Evolutionary conservation across 2,888 invertebrate genomes (phyloP).

Genomic region (Amblyteles armatorius): DNA sequence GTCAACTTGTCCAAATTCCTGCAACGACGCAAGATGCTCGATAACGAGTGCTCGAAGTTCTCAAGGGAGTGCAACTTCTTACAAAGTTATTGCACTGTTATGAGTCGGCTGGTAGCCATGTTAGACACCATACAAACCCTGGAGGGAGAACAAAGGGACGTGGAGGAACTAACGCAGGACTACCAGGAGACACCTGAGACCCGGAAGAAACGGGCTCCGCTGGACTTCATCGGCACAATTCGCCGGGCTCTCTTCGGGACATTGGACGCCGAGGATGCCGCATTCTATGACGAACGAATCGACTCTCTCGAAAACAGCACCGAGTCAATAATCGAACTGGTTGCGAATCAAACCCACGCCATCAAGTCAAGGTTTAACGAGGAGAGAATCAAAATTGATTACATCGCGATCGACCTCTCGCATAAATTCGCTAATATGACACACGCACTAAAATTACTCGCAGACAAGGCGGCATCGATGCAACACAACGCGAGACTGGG

Average conservation of each 20-base stretch:
- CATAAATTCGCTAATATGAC: neutral
- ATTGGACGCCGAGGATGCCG: slow-evolving; percentile 1
- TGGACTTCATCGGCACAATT: slow-evolving; percentile 13
- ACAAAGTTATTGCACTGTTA: neutral
- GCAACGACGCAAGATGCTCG: neutral
- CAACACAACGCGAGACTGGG: neutral
- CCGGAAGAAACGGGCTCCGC: slow-evolving; percentile 18
- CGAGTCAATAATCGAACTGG: neutral
- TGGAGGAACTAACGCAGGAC: neutral
- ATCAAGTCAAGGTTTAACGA: slow-evolving; percentile 12
- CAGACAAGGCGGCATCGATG: neutral
- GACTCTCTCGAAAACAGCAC: slow-evolving; percentile 23
- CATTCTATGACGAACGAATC: slow-evolving; percentile 3
- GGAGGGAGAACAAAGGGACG: neutral
- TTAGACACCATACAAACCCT: neutral
- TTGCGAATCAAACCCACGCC: slow-evolving; percentile 15
- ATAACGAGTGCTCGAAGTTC: neutral
- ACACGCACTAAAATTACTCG: neutral
- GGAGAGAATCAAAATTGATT: neutral
- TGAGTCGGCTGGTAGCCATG: neutral
- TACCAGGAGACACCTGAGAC: neutral
- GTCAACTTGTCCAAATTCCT: slow-evolving; percentile 11
- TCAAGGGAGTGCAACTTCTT: neutral
- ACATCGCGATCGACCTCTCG: neutral
- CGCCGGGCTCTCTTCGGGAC: neutral